phyloP scores from a whole-genome alignment of 2,888 invertebrate genomes.

The Gandaritis pyraliata region DNA sequence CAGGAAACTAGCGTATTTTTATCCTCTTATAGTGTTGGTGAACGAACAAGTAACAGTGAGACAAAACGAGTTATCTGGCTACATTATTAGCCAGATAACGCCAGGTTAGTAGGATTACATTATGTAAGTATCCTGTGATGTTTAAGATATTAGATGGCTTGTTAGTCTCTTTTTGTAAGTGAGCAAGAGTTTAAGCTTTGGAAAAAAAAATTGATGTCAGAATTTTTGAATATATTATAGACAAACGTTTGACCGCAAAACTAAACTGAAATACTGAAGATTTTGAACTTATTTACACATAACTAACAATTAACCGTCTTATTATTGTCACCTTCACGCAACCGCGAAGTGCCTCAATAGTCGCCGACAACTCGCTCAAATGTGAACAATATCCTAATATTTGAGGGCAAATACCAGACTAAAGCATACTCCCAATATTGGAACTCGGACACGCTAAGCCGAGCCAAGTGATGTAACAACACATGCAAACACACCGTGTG shows the following conservation, averaged over 20 bases:
- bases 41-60: background rate
- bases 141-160: too few relatives aligned
- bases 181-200: background rate
- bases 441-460: conserved; percentile 75
- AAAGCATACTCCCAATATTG: conserved; percentile 80
- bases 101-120: too few relatives aligned
- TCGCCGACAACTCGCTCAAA: conserved; percentile 63
- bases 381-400: conserved; percentile 77
- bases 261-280: background rate
- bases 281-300: conserved; percentile 29
- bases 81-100: too few relatives aligned
- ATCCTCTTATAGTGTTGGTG: background rate
- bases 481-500: conserved; percentile 75
- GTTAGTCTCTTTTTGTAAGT: too few relatives aligned
- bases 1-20: background rate
- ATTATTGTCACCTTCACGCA: conserved; percentile 68
- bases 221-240: too few relatives aligned
- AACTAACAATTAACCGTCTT: conserved; percentile 48
- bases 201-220: conserved; percentile 11
- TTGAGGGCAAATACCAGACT: conserved; percentile 76
- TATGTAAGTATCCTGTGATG: too few relatives aligned
- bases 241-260: too few relatives aligned
- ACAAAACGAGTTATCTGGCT: too few relatives aligned
- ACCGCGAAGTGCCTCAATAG: conserved; percentile 67
- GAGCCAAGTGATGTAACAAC: conserved; percentile 79